Base-by-base conservation (phyloP, 2,888 invertebrate species). In the Isoperla grammatica region DNA sequence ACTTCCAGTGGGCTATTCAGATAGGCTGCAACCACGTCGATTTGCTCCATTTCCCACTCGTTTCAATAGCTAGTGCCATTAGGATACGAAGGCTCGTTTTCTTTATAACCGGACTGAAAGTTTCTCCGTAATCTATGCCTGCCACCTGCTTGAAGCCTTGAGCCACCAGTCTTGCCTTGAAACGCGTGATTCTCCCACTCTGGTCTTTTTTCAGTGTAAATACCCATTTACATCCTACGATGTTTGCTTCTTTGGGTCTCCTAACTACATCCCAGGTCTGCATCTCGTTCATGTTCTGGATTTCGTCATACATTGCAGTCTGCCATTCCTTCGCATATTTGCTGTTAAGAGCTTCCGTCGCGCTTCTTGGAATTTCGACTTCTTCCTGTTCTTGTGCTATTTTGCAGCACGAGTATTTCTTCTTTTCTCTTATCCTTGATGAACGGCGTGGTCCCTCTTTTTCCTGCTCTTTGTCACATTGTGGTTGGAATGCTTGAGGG, bases 1-100 rank as follows among this genome's bases (percentile, higher is more conserved):
- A 6, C 29, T 29, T 58, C 48, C 2, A 61, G 35, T 22, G 23
- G 46, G 13, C 61, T 48, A 29, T 61, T 46, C 12, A 61, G 23
- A 42, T 50, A 61, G 5, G 61, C 57, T 22, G 57, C 23, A n/a
- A 48, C 19, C 1, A 61, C 43, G n/a, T 61, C 57, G 8, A 62
- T 22, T 20, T 62, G 62, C 17, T 60, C 35, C 2, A 57, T 39
- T 12, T 39, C 43, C 57, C 57, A 57, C 6, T 55, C 45, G 22
- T 37, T 20, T 57, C 17, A 15, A 39, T 57, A 9, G 57, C 57
- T 40, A 60, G 65, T 65, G 62, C 60, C 62, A 62, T 64, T 65
- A 65, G 62, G 64, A 65, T 59, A 17, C 50, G 23, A 12, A 60
- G 15, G 39, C 17, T 42, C 1, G 40, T 15, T 13, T 19, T 37